Conservation (phyloP, 2,113 vertebrate genomes). For the Podocnemis expansa region DNA sequence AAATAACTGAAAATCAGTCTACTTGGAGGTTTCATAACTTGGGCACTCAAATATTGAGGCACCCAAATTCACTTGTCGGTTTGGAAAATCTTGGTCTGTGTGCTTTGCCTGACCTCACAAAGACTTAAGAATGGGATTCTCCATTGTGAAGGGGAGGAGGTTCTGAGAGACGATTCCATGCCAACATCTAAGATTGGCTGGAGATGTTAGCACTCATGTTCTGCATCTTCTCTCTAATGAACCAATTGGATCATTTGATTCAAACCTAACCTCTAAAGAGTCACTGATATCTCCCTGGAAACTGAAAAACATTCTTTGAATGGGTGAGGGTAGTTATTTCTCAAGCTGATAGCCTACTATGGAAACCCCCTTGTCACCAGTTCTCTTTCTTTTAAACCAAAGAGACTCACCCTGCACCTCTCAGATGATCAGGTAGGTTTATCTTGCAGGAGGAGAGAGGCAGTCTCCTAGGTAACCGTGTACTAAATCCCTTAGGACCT, state of each 20-base stretch:
- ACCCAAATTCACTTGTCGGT: background rate
- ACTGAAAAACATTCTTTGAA: background rate
- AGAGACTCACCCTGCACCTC: background rate
- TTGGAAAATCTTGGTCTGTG: no score
- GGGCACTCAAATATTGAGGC: background rate
- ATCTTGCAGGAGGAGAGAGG: background rate
- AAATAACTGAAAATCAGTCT: background rate
- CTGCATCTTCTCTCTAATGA: background rate
- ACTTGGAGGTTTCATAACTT: rapidly evolving
- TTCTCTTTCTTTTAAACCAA: background rate
- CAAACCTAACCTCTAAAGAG: background rate
- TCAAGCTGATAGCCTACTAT: background rate
- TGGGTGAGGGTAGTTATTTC: background rate
- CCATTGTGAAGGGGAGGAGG: background rate
- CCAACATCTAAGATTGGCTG: background rate
- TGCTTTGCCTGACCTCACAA: background rate
- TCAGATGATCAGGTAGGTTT: background rate
- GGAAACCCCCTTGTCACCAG: background rate
- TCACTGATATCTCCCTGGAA: background rate
- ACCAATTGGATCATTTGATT: background rate
- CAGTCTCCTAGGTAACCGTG: background rate
- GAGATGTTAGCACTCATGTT: background rate
- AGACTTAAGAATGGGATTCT: background rate
- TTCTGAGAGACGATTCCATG: background rate
- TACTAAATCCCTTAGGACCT: background rate